Conservation (phyloP, 2,113 vertebrate species). For the Mandrillus leucophaeus region DNA sequence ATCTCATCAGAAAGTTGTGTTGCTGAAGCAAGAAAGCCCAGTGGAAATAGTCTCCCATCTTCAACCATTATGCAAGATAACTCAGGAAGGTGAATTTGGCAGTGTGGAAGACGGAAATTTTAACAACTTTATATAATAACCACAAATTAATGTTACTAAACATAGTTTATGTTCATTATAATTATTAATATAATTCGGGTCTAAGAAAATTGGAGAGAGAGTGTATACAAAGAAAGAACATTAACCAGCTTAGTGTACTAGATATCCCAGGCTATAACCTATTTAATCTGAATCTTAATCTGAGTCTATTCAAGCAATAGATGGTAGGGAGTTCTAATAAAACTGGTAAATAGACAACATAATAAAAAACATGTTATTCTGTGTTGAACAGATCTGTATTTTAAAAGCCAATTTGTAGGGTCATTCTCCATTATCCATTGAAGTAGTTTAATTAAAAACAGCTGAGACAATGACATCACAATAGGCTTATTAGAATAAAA, state of each 20-base stretch:
- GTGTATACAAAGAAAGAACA: not conserved
- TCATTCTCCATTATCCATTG: conserved; percentile 14
- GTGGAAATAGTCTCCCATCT: not conserved
- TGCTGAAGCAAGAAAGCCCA: not conserved
- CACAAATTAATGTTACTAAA: not conserved
- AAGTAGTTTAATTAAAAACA: conserved; percentile 38
- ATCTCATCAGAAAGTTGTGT: not conserved
- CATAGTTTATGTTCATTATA: not conserved
- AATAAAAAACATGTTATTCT: not conserved
- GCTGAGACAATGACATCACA: not conserved
- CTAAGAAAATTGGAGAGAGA: not conserved
- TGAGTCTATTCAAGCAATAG: not conserved
- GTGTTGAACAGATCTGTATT: not conserved
- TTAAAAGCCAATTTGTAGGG: not conserved
- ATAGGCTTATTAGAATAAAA: not conserved
- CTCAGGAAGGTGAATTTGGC: not conserved
- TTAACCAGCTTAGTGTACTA: not conserved
- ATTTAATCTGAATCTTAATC: not conserved
- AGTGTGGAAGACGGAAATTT: not conserved
- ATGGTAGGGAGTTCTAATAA: not conserved
- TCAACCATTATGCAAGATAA: not conserved
- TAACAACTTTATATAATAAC: not conserved
- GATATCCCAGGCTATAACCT: not conserved
- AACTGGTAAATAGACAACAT: not conserved
- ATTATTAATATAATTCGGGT: not conserved